These are phyloP conservation scores for Acanthis flammea DNA, from an alignment of 2,797 vertebrate species.

Conservation along the genomic window DNA sequence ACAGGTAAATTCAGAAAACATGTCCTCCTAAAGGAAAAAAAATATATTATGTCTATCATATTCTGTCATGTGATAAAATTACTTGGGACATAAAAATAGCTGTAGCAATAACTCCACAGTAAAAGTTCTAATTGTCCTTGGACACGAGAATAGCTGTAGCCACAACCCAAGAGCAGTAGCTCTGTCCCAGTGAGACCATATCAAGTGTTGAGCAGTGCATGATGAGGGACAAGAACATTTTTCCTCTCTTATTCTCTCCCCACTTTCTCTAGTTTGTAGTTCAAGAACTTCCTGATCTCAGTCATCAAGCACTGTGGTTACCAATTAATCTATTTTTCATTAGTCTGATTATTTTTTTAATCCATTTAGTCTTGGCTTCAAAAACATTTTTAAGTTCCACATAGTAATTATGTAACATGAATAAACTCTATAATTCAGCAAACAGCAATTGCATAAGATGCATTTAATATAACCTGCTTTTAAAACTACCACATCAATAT, in stretches of 20 bases:
- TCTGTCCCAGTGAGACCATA: not conserved
- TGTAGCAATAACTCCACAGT: not conserved
- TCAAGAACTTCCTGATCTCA: not conserved
- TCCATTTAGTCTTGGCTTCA: not conserved
- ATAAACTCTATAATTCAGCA: not conserved
- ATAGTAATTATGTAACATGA: not conserved
- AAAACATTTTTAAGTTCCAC: not conserved
- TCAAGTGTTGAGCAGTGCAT: fast-evolving
- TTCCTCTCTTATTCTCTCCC: not conserved
- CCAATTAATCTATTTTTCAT: not conserved
- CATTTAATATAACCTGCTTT: not conserved
- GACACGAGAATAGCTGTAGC: not conserved
- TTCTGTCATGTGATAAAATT: not conserved
- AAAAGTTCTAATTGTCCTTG: not conserved
- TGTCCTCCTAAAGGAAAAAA: not conserved
- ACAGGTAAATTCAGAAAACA: not conserved
- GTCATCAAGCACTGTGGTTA: fast-evolving
- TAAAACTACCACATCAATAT: not conserved
- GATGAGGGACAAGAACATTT: not conserved
- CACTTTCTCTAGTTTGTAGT: not conserved
- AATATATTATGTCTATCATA: not conserved
- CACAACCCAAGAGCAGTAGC: not conserved
- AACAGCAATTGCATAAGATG: not conserved
- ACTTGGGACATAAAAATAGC: not conserved
- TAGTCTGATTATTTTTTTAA: not conserved